Evolutionary conservation across 2,888 invertebrate species (phyloP).

Genomic region (Ptilodon capucinus): DNA sequence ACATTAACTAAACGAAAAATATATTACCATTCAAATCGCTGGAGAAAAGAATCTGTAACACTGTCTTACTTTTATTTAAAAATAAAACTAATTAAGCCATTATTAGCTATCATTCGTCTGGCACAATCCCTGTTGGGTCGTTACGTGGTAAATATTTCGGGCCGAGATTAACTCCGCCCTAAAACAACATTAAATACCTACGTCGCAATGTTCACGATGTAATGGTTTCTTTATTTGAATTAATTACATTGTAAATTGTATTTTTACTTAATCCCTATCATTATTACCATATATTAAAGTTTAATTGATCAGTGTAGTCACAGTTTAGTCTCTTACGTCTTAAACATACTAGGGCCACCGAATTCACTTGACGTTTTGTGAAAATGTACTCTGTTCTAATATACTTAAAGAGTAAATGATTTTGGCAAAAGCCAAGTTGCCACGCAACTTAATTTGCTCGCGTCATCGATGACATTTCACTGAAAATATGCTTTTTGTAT

Average conservation of each 20-base stretch:
- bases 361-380: no score
- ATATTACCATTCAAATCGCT: not conserved
- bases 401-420: no score
- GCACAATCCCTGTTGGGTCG: slow-evolving; percentile 22
- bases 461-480: no score
- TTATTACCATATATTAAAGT: no score
- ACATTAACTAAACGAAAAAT: not conserved
- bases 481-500: no score
- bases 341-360: no score
- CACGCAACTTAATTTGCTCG: no score
- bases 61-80: slow-evolving; percentile 25
- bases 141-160: slow-evolving; percentile 33
- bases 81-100: slow-evolving; percentile 43
- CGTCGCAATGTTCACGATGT: slow-evolving; percentile 12
- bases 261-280: not conserved
- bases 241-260: not conserved
- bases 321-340: not conserved
- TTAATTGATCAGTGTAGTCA: no score
- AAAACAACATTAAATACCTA: slow-evolving; percentile 35
- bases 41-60: not conserved
- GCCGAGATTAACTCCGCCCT: slow-evolving; percentile 37
- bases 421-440: no score
- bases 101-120: slow-evolving; percentile 31
- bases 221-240: slow-evolving; percentile 3
- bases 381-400: no score